A percentile compares a stretch with the other conserved stretches of the same genome.
phyloP scores from a whole-genome alignment of 2,113 vertebrate species.

The Hippocampus guttulatus region DNA sequence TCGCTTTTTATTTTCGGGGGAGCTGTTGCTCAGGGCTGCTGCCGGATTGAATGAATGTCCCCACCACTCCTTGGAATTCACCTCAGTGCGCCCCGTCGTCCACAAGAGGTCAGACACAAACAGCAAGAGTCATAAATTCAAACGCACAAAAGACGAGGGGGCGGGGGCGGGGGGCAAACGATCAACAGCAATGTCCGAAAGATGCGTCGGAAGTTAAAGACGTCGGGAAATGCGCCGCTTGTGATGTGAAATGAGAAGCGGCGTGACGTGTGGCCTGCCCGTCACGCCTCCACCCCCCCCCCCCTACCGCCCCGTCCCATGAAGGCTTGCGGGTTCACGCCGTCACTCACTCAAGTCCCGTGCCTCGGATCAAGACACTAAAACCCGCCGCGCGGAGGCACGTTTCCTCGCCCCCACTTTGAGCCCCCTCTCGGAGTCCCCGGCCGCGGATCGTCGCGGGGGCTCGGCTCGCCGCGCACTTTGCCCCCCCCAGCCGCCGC shows the following conservation, averaged over 20 bases:
- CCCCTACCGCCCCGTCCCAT: background rate
- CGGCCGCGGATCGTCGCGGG: constrained; percentile 1
- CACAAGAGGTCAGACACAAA: constrained; percentile 72
- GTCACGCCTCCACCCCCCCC: constrained; percentile 42
- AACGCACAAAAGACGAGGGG: too few species aligned
- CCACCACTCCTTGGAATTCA: constrained; percentile 32
- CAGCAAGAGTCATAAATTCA: constrained; percentile 39
- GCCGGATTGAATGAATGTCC: background rate
- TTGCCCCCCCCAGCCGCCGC: background rate
- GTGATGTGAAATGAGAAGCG: background rate
- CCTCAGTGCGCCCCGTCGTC: constrained; percentile 60
- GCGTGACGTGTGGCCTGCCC: constrained; percentile 8
- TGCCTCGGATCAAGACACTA: constrained; percentile 26
- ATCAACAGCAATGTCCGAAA: background rate
- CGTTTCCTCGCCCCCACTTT: too few species aligned
- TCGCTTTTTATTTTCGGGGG: too few species aligned
- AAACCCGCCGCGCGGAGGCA: background rate
- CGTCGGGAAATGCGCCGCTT: background rate
- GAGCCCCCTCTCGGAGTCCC: background rate
- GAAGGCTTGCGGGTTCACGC: constrained; percentile 36
- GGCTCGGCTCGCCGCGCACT: constrained; percentile 3
- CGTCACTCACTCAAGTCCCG: constrained; percentile 28
- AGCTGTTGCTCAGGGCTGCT: too few species aligned
- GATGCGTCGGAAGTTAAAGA: background rate
- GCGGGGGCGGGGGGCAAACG: too few species aligned